Conservation (phyloP, 2,888 invertebrate genomes). For the Apodemia zela region DNA sequence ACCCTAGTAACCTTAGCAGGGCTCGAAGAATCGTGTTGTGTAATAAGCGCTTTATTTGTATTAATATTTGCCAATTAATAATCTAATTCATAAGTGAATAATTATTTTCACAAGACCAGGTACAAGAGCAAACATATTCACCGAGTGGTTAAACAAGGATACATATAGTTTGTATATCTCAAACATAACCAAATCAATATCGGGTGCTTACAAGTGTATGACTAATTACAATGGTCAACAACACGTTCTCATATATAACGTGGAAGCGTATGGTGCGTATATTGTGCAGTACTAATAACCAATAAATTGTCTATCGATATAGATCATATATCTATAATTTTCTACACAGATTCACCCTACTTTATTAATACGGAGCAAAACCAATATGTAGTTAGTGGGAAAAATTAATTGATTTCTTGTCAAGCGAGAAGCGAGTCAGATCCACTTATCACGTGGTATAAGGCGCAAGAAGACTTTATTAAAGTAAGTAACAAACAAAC, state of each 20-base stretch:
- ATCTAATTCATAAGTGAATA: conserved; percentile 38
- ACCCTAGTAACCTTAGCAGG: too few species aligned
- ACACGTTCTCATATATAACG: conserved; percentile 40
- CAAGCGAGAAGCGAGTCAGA: conserved; percentile 47
- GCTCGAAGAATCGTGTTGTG: too few species aligned
- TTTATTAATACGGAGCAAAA: conserved; percentile 45
- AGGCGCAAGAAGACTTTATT: conserved; percentile 39
- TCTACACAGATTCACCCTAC: conserved; percentile 47
- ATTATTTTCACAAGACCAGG: conserved; percentile 72
- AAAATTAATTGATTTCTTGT: conserved; percentile 50
- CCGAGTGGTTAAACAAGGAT: conserved; percentile 42
- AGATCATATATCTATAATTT: conserved; percentile 9
- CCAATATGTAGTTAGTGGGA: conserved; percentile 48
- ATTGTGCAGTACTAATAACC: background rate
- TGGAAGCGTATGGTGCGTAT: conserved; percentile 58
- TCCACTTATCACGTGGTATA: conserved; percentile 53
- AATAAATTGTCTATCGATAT: background rate
- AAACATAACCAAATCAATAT: conserved; percentile 47
- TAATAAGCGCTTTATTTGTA: too few species aligned
- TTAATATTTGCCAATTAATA: background rate
- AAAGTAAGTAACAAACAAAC: conserved; percentile 36
- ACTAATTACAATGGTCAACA: conserved; percentile 42
- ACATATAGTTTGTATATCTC: conserved; percentile 51
- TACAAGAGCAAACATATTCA: conserved; percentile 54
- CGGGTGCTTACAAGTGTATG: conserved; percentile 58